A percentile compares a stretch with the other conserved stretches of the same genome.
phyloP scores from a whole-genome alignment of 2,113 vertebrate genomes.

The Halcyon malimbica region DNA sequence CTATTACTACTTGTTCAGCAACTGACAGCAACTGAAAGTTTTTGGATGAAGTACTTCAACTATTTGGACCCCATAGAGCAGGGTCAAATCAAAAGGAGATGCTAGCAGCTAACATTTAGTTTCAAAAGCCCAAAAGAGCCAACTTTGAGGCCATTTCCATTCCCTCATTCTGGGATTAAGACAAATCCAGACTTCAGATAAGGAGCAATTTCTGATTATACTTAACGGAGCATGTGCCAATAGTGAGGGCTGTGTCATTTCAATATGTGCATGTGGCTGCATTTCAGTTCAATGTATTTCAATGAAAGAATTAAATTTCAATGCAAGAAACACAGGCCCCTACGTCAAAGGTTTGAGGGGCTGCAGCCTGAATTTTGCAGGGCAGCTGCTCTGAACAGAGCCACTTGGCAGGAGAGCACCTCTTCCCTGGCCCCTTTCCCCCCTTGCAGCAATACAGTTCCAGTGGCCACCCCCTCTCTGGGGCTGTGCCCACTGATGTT shows the following conservation, averaged over 20 bases:
- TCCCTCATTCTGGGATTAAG: neutral
- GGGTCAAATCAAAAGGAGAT: neutral
- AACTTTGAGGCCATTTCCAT: neutral
- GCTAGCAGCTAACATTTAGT: neutral
- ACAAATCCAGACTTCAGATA: neutral
- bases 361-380: neutral
- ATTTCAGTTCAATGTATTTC: neutral
- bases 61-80: neutral
- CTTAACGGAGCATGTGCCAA: neutral
- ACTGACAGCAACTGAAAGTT: neutral
- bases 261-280: fast-evolving
- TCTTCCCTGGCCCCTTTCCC: neutral
- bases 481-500: fast-evolving
- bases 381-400: neutral
- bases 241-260: neutral
- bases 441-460: neutral
- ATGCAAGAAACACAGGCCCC: neutral
- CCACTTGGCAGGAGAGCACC: neutral
- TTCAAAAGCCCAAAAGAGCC: neutral
- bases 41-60: neutral
- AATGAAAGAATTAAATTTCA: neutral
- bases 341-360: fast-evolving
- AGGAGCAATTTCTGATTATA: neutral
- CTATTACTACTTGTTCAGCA: neutral
- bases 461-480: fast-evolving